These are phyloP conservation scores for Netelia melanura DNA, from an alignment of 2,888 invertebrate genomes.

Conservation along the genomic window DNA sequence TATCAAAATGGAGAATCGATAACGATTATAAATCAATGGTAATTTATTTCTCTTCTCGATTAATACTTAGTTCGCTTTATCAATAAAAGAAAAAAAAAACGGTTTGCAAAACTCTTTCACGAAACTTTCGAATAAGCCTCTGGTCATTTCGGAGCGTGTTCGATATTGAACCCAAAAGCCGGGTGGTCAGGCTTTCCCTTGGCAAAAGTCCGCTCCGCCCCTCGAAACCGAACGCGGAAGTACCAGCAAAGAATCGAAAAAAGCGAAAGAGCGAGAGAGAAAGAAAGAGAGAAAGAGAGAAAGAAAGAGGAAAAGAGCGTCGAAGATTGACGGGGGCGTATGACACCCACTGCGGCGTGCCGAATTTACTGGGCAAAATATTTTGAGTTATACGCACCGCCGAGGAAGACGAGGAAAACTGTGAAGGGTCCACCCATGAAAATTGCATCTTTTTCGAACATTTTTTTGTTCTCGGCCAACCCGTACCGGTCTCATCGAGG, in stretches of 20 bases:
- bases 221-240: slow-evolving; percentile 52
- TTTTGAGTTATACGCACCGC: slow-evolving; percentile 68
- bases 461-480: slow-evolving; percentile 27
- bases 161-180: slow-evolving; percentile 32
- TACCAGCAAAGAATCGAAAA: slow-evolving; percentile 32
- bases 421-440: slow-evolving; percentile 68
- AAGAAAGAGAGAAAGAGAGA: slow-evolving; percentile 12
- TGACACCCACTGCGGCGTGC: slow-evolving; percentile 67
- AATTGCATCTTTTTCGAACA: slow-evolving; percentile 74
- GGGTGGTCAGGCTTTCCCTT: slow-evolving; percentile 46
- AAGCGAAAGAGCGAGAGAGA: background rate
- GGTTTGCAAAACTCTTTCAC: slow-evolving; percentile 8
- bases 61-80: background rate
- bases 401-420: slow-evolving; percentile 46
- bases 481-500: slow-evolving; percentile 28
- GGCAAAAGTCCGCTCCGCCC: slow-evolving; percentile 37
- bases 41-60: background rate
- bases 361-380: slow-evolving; percentile 77
- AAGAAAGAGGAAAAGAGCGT: slow-evolving; percentile 3
- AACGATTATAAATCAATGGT: background rate
- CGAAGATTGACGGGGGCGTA: slow-evolving; percentile 54
- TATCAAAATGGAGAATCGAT: too few relatives aligned
- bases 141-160: slow-evolving; percentile 8
- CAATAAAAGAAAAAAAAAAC: background rate
- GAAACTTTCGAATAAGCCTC: background rate